A percentile compares a stretch with the other conserved stretches of the same genome.
These are phyloP conservation scores for Odontothrips loti DNA, from an alignment of 2,888 invertebrate species.

Conservation along the genomic window DNA sequence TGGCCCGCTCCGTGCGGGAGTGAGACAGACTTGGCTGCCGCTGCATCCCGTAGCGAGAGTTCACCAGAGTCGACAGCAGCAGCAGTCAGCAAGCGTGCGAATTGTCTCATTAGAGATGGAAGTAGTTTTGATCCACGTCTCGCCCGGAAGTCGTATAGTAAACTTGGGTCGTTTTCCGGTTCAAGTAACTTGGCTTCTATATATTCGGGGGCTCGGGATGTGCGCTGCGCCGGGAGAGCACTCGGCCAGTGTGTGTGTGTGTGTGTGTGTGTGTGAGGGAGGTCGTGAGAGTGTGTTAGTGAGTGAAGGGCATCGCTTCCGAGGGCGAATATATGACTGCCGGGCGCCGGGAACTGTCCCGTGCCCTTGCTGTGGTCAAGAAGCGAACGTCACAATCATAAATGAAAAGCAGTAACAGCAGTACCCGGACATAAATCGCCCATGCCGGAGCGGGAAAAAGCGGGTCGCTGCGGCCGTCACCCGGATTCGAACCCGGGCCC, in stretches of 20 bases:
- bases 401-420: no score
- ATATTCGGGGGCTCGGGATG: conserved; percentile 1
- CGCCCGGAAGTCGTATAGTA: not conserved
- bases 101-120: conserved; percentile 2
- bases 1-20: not conserved
- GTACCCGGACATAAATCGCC: not conserved
- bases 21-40: not conserved
- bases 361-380: not conserved
- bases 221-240: not conserved
- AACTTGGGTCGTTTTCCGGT: conserved; percentile 26
- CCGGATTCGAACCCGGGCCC: no score
- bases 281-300: not conserved
- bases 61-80: not conserved
- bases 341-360: not conserved
- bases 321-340: not conserved
- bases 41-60: not conserved
- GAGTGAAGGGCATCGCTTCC: not conserved
- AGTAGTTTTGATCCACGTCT: conserved; percentile 24
- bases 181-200: conserved; percentile 25
- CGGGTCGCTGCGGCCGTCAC: not conserved
- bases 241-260: not conserved
- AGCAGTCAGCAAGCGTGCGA: not conserved
- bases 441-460: no score
- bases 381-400: not conserved
- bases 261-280: not conserved